phyloP scores from a whole-genome alignment of 53 echinoderm and acorn worm species.

The Pentamera pediparva region DNA sequence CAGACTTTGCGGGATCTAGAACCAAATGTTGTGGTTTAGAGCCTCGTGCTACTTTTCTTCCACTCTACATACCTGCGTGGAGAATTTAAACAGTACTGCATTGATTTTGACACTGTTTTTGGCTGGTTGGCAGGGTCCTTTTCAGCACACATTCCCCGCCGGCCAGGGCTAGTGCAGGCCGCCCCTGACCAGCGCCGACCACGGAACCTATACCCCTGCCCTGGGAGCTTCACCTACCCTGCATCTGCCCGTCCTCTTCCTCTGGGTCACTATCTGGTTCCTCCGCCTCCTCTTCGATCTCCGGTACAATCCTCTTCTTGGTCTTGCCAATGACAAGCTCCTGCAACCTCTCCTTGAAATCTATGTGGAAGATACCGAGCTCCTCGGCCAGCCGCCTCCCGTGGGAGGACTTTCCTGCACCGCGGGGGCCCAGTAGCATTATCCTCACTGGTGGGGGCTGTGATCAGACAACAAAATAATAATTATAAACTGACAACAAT shows the following conservation, averaged over 20 bases:
- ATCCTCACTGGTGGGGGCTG: constrained; percentile 92
- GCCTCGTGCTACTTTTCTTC: too few species aligned
- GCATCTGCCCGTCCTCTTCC: constrained; percentile 38
- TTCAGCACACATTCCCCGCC: too few species aligned
- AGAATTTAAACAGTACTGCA: too few species aligned
- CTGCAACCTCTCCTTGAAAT: constrained; percentile 95
- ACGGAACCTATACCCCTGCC: too few species aligned
- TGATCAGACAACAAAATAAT: not conserved
- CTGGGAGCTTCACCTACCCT: not conserved
- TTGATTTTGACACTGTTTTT: too few species aligned
- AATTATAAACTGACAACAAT: too few species aligned
- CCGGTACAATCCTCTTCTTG: constrained; percentile 95
- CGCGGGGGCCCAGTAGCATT: constrained; percentile 78
- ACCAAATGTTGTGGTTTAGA: too few species aligned
- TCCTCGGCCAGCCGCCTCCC: constrained; percentile 82
- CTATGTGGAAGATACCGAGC: constrained; percentile 95
- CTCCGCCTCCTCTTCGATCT: constrained; percentile 94
- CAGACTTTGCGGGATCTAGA: too few species aligned
- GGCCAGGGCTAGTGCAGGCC: too few species aligned
- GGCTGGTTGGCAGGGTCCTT: too few species aligned
- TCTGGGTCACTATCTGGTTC: constrained; percentile 81
- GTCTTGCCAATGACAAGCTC: constrained; percentile 96
- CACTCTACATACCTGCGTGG: too few species aligned
- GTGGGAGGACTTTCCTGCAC: constrained; percentile 88
- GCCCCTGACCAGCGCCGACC: too few species aligned